These are phyloP conservation scores for Heliconius hewitsoni DNA, from an alignment of 1,140 invertebrate genomes.

Conservation along the genomic window DNA sequence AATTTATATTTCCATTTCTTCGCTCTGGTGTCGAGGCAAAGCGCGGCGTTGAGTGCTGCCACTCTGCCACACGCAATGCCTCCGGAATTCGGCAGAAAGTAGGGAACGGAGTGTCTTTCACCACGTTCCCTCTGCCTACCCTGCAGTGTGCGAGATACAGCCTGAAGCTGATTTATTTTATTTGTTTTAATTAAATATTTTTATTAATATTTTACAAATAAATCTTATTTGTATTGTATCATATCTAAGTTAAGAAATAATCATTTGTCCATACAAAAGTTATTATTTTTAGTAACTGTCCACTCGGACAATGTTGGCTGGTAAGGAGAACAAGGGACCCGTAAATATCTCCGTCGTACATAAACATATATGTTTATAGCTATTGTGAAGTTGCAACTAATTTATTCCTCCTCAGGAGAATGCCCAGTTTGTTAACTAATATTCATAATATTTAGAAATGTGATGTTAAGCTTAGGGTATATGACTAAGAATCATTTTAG, in stretches of 20 bases:
- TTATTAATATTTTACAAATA: background rate
- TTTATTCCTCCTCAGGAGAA: conserved; percentile 54
- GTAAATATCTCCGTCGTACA: conserved; percentile 61
- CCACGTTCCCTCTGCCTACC: too few relatives aligned
- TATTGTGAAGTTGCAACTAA: conserved; percentile 61
- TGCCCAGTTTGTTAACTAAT: conserved; percentile 39
- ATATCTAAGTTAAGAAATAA: background rate
- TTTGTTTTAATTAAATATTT: too few relatives aligned
- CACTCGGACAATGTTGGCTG: conserved; percentile 34
- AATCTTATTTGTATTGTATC: background rate
- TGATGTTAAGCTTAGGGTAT: conserved; percentile 1
- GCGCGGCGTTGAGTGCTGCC: too few relatives aligned
- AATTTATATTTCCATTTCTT: too few relatives aligned
- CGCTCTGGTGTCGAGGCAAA: too few relatives aligned
- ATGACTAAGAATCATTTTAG: background rate
- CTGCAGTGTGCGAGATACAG: too few relatives aligned
- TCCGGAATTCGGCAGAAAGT: too few relatives aligned
- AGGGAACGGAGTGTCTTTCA: too few relatives aligned
- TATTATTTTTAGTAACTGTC: background rate
- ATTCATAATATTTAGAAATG: conserved; percentile 24
- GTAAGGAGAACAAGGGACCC: conserved; percentile 37
- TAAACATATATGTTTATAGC: conserved; percentile 63
- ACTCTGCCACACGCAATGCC: too few relatives aligned
- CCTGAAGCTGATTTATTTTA: too few relatives aligned
- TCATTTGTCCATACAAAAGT: background rate